Conservation (phyloP, 2,113 vertebrate genomes). For the Capreolus pygargus region DNA sequence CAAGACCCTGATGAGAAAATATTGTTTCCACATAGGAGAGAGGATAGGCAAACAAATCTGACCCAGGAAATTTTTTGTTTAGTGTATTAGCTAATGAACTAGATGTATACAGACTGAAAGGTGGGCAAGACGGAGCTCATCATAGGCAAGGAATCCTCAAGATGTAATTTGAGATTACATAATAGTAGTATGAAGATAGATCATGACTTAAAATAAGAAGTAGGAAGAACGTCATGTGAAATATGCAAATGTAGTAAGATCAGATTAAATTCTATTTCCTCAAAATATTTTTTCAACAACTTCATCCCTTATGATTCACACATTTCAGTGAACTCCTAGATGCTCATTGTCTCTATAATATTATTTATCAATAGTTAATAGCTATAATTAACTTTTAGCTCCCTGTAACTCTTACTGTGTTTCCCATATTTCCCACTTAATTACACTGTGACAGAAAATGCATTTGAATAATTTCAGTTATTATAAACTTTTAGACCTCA, state of each 20-base stretch:
- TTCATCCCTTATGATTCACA: neutral
- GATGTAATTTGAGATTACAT: neutral
- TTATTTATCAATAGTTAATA: neutral
- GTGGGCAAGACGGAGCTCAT: neutral
- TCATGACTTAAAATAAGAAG: neutral
- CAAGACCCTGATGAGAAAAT: neutral
- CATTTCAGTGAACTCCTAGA: neutral
- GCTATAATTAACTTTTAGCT: no score
- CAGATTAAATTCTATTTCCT: neutral
- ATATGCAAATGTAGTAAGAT: neutral
- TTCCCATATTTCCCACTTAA: neutral
- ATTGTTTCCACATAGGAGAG: neutral
- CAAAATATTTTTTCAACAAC: neutral
- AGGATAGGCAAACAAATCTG: neutral
- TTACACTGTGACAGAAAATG: neutral
- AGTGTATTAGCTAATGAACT: neutral
- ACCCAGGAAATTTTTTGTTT: neutral
- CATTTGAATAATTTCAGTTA: neutral
- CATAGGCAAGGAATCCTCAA: neutral
- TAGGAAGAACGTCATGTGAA: neutral
- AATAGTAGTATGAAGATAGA: neutral
- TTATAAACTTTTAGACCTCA: neutral
- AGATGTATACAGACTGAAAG: neutral
- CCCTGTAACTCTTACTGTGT: neutral
- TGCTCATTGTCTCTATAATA: neutral